phyloP scores from a whole-genome alignment of 2,797 vertebrate genomes.

The Scyliorhinus canicula region DNA sequence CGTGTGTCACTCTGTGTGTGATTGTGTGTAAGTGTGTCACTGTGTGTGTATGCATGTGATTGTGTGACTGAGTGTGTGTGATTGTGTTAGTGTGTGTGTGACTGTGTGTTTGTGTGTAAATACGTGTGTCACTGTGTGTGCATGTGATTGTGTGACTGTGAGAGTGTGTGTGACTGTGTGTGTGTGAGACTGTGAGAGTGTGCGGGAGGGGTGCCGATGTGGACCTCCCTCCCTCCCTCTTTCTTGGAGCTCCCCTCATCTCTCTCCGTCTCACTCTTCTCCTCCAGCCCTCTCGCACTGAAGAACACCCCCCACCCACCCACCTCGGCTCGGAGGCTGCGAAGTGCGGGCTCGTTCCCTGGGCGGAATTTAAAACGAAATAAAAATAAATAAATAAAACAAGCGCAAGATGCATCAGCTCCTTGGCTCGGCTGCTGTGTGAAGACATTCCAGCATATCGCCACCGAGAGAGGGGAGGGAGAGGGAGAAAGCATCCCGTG shows the following conservation, averaged over 20 bases:
- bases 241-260: neutral
- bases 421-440: neutral
- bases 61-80: too few species aligned
- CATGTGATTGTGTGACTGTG: too few species aligned
- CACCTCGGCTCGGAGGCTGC: neutral
- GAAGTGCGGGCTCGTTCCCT: neutral
- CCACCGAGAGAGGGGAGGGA: neutral
- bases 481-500: neutral
- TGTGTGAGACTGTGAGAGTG: neutral
- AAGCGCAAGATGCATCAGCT: neutral
- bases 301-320: too few species aligned
- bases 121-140: neutral
- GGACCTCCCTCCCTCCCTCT: neutral
- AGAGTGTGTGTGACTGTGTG: too few species aligned
- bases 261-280: neutral
- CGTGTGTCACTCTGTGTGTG: too few species aligned
- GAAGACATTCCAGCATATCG: neutral
- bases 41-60: neutral
- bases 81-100: neutral
- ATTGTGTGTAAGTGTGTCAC: too few species aligned
- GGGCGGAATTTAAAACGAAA: neutral
- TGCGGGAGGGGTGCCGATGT: neutral
- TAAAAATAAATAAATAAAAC: neutral
- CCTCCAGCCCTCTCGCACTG: neutral
- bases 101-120: neutral